A percentile compares a stretch with the other conserved stretches of the same genome.
phyloP scores from a whole-genome alignment of 2,113 vertebrate genomes.

The Orycteropus afer region DNA sequence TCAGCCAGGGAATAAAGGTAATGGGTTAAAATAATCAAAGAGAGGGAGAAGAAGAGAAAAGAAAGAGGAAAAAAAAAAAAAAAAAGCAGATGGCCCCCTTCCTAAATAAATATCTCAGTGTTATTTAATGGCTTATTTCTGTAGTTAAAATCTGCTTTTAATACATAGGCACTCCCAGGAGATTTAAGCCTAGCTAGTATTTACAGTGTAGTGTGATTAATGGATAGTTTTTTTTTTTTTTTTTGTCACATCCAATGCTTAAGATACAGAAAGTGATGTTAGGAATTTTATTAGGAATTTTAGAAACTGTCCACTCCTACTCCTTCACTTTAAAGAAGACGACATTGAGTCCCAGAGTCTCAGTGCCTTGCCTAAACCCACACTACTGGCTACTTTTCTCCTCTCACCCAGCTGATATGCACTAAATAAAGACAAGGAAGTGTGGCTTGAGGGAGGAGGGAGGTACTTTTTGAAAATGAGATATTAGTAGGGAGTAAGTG shows the following conservation, averaged over 20 bases:
- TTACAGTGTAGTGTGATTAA: not conserved
- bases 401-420: not conserved
- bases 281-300: not conserved
- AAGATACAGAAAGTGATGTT: not conserved
- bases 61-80: not conserved
- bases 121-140: constrained; percentile 9
- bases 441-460: not conserved
- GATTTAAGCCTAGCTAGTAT: not conserved
- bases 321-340: not conserved
- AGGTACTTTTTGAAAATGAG: not conserved
- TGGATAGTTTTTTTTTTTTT: not conserved
- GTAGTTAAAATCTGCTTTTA: not conserved
- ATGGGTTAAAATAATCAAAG: not conserved
- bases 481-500: not conserved
- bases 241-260: not conserved
- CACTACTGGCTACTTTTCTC: not conserved
- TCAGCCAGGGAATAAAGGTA: not conserved
- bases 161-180: not conserved
- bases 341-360: not conserved
- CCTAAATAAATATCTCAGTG: not conserved
- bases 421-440: not conserved
- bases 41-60: not conserved
- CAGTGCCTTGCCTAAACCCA: not conserved
- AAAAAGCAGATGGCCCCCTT: not conserved
- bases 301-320: not conserved